A percentile compares a stretch with the other conserved stretches of the same genome.
Evolutionary conservation across 2,888 invertebrate genomes (phyloP).

Genomic region (Mythimna albipuncta): DNA sequence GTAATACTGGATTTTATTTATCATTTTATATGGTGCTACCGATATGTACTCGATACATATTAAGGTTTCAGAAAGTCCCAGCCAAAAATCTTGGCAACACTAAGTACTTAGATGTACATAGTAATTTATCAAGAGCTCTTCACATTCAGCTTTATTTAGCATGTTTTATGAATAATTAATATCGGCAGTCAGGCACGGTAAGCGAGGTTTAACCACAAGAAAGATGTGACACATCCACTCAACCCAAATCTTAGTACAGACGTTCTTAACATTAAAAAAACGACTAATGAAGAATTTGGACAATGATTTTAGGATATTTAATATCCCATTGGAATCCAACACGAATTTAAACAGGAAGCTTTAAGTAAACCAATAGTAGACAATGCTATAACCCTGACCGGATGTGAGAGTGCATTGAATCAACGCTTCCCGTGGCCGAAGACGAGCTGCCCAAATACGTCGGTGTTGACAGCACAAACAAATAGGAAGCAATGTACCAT

Average conservation of each 20-base stretch:
- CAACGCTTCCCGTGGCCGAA: conserved; percentile 66
- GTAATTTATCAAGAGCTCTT: conserved; percentile 44
- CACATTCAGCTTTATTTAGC: conserved; percentile 31
- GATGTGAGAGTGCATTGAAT: conserved; percentile 84
- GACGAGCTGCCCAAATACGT: conserved; percentile 64
- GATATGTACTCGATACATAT: not conserved
- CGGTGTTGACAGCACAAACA: conserved; percentile 60
- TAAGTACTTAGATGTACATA: conserved; percentile 14
- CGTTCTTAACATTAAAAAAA: conserved; percentile 4
- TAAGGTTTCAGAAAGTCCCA: conserved; percentile 15
- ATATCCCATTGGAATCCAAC: conserved; percentile 61
- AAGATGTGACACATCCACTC: conserved; percentile 20
- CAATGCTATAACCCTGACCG: conserved; percentile 75
- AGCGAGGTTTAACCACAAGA: conserved; percentile 24
- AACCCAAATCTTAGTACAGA: conserved; percentile 9
- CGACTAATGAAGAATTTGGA: conserved; percentile 14
- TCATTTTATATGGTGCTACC: not conserved
- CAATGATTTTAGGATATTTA: conserved; percentile 34
- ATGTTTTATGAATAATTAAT: conserved; percentile 57
- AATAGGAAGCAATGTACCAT: conserved; percentile 58
- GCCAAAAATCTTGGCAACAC: conserved; percentile 15
- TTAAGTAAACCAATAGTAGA: conserved; percentile 77
- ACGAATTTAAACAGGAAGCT: conserved; percentile 77
- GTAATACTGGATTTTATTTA: not conserved
- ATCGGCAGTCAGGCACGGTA: conserved; percentile 25